Evolutionary conservation across 2,888 invertebrate species (phyloP).

Genomic region (Carabus problematicus): DNA sequence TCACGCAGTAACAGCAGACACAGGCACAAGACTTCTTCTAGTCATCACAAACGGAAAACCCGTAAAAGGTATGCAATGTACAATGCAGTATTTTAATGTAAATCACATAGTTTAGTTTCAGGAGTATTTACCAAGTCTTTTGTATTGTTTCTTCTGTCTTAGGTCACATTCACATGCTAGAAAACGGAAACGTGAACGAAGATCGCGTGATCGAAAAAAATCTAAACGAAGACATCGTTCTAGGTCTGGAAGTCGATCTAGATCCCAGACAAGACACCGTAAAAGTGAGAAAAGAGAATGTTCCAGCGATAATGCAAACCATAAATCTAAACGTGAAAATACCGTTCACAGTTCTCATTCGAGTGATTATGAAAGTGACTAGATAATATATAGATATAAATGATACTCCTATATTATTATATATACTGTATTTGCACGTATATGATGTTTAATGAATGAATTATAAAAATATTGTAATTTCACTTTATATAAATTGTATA

Average conservation of each 20-base stretch:
- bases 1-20: constrained; percentile 20
- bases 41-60: constrained; percentile 17
- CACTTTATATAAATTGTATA: too few species aligned
- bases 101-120: too few species aligned
- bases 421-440: too few species aligned
- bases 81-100: neutral
- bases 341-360: constrained; percentile 9
- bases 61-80: constrained; percentile 28
- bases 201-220: constrained; percentile 52
- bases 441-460: too few species aligned
- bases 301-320: constrained; percentile 6
- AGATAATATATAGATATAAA: neutral
- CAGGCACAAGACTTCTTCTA: constrained; percentile 14
- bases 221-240: constrained; percentile 48
- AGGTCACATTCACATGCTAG: constrained; percentile 28
- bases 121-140: neutral
- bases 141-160: neutral
- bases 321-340: constrained; percentile 12
- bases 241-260: constrained; percentile 14
- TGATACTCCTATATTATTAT: too few species aligned
- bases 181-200: constrained; percentile 51
- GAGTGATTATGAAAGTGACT: constrained; percentile 28
- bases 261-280: constrained; percentile 1
- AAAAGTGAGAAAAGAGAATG: constrained; percentile 21
- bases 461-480: too few species aligned